These are phyloP conservation scores for Gorsachius magnificus DNA, from an alignment of 2,797 vertebrate genomes.

Conservation along the genomic window DNA sequence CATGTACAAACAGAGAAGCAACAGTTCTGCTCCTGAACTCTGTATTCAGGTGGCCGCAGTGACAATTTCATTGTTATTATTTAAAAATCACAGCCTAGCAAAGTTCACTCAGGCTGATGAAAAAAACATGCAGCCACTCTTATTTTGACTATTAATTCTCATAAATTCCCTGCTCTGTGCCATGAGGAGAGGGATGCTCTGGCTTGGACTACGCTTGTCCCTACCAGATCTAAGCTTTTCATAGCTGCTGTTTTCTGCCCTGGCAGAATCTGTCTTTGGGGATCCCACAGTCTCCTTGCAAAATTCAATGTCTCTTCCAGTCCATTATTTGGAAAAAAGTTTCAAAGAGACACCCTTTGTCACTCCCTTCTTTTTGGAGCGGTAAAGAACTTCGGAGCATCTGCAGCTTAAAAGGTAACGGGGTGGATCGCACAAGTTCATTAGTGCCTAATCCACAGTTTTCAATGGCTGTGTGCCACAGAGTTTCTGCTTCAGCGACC, in stretches of 20 bases:
- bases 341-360: background rate
- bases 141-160: background rate
- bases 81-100: background rate
- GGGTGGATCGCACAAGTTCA: slow-evolving; percentile 2
- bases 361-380: background rate
- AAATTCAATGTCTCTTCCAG: background rate
- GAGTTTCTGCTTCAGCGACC: slow-evolving; percentile 42
- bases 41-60: background rate
- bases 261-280: background rate
- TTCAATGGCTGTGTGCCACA: slow-evolving; percentile 6
- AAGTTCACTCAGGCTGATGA: background rate
- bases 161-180: background rate
- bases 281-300: background rate
- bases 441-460: background rate
- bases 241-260: background rate
- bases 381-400: background rate
- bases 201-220: background rate
- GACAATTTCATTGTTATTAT: too few relatives aligned
- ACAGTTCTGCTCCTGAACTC: background rate
- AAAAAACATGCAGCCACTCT: background rate
- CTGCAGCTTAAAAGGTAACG: background rate
- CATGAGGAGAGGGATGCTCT: background rate
- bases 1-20: background rate
- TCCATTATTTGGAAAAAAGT: background rate
- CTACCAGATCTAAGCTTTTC: background rate